phyloP scores from a whole-genome alignment of 1,140 invertebrate genomes.

The Cherax quadricarinatus region DNA sequence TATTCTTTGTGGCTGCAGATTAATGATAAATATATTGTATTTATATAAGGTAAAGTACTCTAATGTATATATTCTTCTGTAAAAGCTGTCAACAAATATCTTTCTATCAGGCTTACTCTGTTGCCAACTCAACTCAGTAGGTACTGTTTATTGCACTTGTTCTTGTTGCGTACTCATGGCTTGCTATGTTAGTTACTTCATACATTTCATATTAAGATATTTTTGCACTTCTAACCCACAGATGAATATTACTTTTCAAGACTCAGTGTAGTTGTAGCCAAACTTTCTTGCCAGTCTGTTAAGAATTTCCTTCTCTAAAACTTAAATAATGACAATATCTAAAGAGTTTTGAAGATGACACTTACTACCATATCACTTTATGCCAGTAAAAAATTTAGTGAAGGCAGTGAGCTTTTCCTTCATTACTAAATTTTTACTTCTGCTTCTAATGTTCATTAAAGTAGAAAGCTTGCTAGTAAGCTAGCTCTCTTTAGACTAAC shows the following conservation, averaged over 20 bases:
- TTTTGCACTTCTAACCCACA: not conserved
- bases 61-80: not conserved
- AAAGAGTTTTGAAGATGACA: not conserved
- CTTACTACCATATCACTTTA: not conserved
- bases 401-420: not conserved
- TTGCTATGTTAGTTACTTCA: not conserved
- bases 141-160: not conserved
- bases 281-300: not conserved
- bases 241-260: not conserved
- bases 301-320: not conserved
- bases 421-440: not conserved
- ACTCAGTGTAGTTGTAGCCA: not conserved
- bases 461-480: not conserved
- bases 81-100: not conserved
- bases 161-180: not conserved
- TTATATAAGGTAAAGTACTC: constrained; percentile 2
- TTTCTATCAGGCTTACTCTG: not conserved
- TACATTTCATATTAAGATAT: not conserved
- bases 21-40: not conserved
- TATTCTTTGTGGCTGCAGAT: not conserved
- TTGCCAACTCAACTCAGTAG: not conserved
- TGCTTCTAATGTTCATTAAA: not conserved
- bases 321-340: not conserved
- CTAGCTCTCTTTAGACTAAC: constrained; percentile 31
- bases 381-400: not conserved